These are phyloP conservation scores for Sweltsa coloradensis DNA, from an alignment of 1,140 invertebrate genomes.

Conservation along the genomic window DNA sequence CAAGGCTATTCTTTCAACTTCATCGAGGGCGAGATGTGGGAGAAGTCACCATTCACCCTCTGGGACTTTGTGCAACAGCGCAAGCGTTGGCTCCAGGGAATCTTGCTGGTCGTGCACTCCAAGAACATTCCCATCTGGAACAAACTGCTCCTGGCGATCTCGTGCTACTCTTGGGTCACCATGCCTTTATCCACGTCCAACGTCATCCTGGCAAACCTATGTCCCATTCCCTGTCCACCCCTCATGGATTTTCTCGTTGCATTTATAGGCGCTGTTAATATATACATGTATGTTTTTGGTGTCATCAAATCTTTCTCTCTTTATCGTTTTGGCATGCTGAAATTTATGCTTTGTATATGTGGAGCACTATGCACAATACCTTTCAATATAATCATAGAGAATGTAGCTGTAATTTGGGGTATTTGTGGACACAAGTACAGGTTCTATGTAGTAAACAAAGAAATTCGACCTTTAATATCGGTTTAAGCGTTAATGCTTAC, in stretches of 20 bases:
- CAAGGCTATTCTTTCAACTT: constrained; percentile 84
- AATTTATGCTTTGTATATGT: constrained; percentile 67
- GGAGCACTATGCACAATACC: constrained; percentile 82
- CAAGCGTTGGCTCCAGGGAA: constrained; percentile 94
- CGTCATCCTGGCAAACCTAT: constrained; percentile 67
- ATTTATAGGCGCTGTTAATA: constrained; percentile 80
- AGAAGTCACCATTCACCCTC: constrained; percentile 90
- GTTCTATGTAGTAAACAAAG: constrained; percentile 92
- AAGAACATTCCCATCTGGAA: constrained; percentile 67
- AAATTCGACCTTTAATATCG: constrained; percentile 46
- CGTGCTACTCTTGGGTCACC: constrained; percentile 92
- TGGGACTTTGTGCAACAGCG: constrained; percentile 92
- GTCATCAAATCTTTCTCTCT: constrained; percentile 89
- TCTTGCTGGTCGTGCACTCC: constrained; percentile 86
- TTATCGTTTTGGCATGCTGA: constrained; percentile 66
- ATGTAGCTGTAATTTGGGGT: constrained; percentile 87
- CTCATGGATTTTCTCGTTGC: constrained; percentile 74
- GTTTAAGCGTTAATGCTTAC: too few species aligned
- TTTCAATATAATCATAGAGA: constrained; percentile 86
- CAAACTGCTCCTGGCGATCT: constrained; percentile 75
- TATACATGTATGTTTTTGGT: constrained; percentile 95
- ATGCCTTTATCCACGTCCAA: constrained; percentile 87
- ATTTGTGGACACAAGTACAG: constrained; percentile 84
- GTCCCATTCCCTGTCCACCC: constrained; percentile 75
- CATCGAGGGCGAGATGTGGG: constrained; percentile 95